Evolutionary conservation across 2,797 vertebrate species (phyloP).

Genomic region (Takifugu rubripes): DNA sequence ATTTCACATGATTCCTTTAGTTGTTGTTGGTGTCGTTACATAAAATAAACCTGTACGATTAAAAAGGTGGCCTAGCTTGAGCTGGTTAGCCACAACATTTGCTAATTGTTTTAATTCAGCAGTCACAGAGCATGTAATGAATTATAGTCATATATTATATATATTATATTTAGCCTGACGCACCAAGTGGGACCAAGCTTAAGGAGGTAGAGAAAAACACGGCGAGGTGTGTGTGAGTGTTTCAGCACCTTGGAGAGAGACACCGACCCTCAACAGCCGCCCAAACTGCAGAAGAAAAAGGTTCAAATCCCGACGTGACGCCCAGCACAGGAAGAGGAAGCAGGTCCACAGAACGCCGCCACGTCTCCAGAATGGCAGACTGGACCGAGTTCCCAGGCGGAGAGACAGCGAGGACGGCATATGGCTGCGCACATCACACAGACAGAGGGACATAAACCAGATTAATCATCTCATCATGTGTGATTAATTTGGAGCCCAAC

Average conservation of each 20-base stretch:
- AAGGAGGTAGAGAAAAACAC: slow-evolving; percentile 11
- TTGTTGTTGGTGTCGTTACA: too few relatives aligned
- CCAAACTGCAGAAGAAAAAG: not conserved
- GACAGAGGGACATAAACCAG: slow-evolving; percentile 58
- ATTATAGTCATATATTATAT: too few relatives aligned
- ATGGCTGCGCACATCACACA: slow-evolving; percentile 54
- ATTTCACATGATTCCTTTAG: too few relatives aligned
- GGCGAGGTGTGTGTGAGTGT: slow-evolving; percentile 4
- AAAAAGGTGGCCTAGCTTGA: too few relatives aligned
- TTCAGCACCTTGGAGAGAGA: slow-evolving; percentile 36
- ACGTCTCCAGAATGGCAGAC: slow-evolving; percentile 4
- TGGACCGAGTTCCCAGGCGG: slow-evolving; percentile 8
- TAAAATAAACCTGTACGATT: too few relatives aligned
- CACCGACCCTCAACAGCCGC: slow-evolving; percentile 1
- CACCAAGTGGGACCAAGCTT: slow-evolving; percentile 10
- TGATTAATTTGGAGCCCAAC: slow-evolving; percentile 66
- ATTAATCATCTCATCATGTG: slow-evolving; percentile 75
- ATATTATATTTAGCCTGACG: not conserved
- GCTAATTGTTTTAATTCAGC: too few relatives aligned
- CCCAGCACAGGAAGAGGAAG: not conserved
- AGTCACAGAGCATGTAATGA: too few relatives aligned
- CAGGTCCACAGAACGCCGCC: slow-evolving; percentile 10
- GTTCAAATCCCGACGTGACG: too few relatives aligned
- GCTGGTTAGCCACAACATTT: too few relatives aligned
- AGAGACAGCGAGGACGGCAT: slow-evolving; percentile 42